Evolutionary conservation across 2,113 vertebrate genomes (phyloP).

Genomic region (Crotalus horridus): DNA sequence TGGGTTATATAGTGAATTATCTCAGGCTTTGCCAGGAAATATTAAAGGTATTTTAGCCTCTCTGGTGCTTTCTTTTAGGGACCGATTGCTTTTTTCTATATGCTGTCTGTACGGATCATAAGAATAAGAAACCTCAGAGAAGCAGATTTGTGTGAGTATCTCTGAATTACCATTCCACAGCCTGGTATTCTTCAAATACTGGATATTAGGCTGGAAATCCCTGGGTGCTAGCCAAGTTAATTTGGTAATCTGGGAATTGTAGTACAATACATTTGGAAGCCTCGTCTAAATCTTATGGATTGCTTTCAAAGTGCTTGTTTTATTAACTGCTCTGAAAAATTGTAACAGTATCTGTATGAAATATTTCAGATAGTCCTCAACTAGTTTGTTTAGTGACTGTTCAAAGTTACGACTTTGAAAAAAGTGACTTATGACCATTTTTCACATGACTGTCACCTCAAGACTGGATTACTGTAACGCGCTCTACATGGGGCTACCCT

Average conservation of each 20-base stretch:
- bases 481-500: no score
- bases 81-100: constrained; percentile 36
- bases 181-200: neutral
- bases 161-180: neutral
- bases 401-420: neutral
- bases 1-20: neutral
- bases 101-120: constrained; percentile 58
- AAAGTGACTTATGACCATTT: neutral
- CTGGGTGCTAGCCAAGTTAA: neutral
- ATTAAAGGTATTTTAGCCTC: neutral
- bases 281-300: neutral
- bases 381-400: neutral
- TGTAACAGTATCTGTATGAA: neutral
- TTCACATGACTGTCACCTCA: neutral
- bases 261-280: neutral
- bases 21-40: neutral
- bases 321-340: neutral
- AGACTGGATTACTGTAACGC: no score
- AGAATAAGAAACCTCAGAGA: constrained; percentile 50
- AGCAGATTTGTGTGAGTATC: constrained; percentile 60
- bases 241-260: neutral
- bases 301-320: neutral
- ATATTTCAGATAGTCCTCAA: neutral
- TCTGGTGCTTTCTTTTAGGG: constrained; percentile 43
- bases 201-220: neutral